Evolutionary conservation across 2,113 vertebrate genomes (phyloP), one percentile per base, ranked within the genome.

Genomic region (Cyphomyrus plagiostoma): DNA sequence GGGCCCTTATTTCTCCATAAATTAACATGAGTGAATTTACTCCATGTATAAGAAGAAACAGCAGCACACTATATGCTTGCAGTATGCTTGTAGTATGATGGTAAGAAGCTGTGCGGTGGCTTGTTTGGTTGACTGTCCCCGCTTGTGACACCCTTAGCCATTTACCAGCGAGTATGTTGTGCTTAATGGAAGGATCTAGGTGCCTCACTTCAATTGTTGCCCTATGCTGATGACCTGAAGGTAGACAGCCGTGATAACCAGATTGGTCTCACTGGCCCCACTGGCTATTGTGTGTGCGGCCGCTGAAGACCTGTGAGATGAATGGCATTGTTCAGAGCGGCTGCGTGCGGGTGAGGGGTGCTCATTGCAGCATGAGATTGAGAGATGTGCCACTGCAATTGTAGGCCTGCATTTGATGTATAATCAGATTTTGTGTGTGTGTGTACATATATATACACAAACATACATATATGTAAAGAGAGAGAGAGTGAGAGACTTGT

Each of bases 291-390:
- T 89, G n/a, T 90, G 87, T 89, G 90, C 30, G 89, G 89, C 85
- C 87, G 88, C 88, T 56, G 77, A 87, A 84, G 74, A n/a, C 49
- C n/a, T 83, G 48, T 35, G 80, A 92, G 91, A 90, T 92, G 90
- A 90, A 92, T 89, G 92, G 77, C 86, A 88, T 90, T 91, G 88
- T 92, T 89, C 91, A 89, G 19, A 92, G 91, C 86, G 4, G 30
- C 46, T 45, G 15, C 10, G 62, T 89, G 13, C 74, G 90, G 86
- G 80, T 88, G 89, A 77, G 85, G 88, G 85, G 46, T 77, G n/a
- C 50, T 85, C 8, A 42, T 9, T 52, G n/a, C 74, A n/a, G 21
- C n/a, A 52, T 21, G 30, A 83, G 70, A 26, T 2, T 53, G 49
- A 83, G 49, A 42, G 5, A 53, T 26, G 87, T 46, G 39, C 39